Evolutionary conservation across 2,888 invertebrate genomes (phyloP).

Genomic region (Dryocosmus kuriphilus): DNA sequence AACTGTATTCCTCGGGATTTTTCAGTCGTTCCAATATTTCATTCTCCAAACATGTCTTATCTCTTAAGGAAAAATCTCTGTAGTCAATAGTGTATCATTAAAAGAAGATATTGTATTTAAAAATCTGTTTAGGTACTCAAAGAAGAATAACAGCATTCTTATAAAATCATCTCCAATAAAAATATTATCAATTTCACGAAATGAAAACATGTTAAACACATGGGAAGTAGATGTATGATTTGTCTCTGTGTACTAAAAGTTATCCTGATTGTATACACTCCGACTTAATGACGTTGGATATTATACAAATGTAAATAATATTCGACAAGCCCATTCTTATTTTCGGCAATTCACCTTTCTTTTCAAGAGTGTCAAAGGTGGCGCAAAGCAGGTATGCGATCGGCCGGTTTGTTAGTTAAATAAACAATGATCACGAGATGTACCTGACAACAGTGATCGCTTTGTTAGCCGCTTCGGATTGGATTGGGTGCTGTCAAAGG

Average conservation of each 20-base stretch:
- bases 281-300: constrained; percentile 32
- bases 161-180: not conserved
- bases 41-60: too few relatives aligned
- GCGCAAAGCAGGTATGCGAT: constrained; percentile 25
- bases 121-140: not conserved
- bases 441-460: constrained; percentile 59
- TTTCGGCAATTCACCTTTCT: constrained; percentile 37
- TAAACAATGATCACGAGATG: constrained; percentile 64
- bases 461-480: constrained; percentile 59
- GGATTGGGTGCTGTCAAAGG: constrained; percentile 46
- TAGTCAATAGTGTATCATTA: not conserved
- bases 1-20: too few relatives aligned
- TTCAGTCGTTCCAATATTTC: too few relatives aligned
- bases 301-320: constrained; percentile 31
- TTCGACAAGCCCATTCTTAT: constrained; percentile 19
- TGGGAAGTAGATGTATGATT: constrained; percentile 11
- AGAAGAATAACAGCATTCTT: not conserved
- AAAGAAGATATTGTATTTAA: not conserved
- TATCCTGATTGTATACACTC: constrained; percentile 24
- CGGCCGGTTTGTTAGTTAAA: constrained; percentile 70
- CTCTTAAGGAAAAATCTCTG: too few relatives aligned
- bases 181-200: constrained; percentile 13
- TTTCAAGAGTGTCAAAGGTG: constrained; percentile 33
- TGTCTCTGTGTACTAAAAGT: constrained; percentile 31
- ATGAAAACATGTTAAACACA: constrained; percentile 11